phyloP scores from a whole-genome alignment of 53 echinoderm and acorn worm species.

The Henricia sp. region DNA sequence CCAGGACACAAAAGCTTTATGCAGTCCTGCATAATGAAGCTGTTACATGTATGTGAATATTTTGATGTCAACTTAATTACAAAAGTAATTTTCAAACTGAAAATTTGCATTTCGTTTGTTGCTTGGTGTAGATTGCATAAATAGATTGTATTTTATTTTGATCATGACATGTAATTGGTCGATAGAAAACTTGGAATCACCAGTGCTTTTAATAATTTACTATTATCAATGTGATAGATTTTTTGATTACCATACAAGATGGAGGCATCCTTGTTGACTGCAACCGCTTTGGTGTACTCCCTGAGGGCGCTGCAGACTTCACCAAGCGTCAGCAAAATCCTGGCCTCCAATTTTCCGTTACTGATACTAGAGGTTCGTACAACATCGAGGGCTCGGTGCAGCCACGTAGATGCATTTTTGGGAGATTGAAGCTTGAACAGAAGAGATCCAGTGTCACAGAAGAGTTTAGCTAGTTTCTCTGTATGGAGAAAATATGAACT shows the following conservation, averaged over 20 bases:
- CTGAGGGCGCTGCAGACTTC: conserved; percentile 21
- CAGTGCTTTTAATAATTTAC: not conserved
- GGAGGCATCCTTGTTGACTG: conserved; percentile 54
- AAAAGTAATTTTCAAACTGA: no score
- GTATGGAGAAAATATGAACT: not conserved
- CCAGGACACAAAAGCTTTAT: no score
- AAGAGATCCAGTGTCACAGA: conserved; percentile 43
- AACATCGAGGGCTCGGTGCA: conserved; percentile 47
- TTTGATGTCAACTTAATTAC: no score
- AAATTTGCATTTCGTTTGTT: no score
- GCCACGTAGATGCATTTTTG: conserved; percentile 43
- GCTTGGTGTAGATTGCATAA: no score
- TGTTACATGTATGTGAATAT: no score
- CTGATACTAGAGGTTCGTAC: not conserved
- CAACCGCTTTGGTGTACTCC: conserved; percentile 55
- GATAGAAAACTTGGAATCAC: no score
- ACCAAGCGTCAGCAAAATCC: conserved; percentile 40
- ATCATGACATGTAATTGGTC: no score
- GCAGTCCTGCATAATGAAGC: no score
- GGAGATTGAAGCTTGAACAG: conserved; percentile 51
- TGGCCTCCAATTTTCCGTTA: conserved; percentile 35
- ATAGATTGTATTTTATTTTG: no score
- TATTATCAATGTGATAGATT: not conserved
- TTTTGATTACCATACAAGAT: conserved; percentile 51
- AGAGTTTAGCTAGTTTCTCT: conserved; percentile 59